Evolutionary conservation across 2,113 vertebrate genomes (phyloP), one percentile per base, ranked within the genome.

Genomic region (Nothoprocta pentlandii): DNA sequence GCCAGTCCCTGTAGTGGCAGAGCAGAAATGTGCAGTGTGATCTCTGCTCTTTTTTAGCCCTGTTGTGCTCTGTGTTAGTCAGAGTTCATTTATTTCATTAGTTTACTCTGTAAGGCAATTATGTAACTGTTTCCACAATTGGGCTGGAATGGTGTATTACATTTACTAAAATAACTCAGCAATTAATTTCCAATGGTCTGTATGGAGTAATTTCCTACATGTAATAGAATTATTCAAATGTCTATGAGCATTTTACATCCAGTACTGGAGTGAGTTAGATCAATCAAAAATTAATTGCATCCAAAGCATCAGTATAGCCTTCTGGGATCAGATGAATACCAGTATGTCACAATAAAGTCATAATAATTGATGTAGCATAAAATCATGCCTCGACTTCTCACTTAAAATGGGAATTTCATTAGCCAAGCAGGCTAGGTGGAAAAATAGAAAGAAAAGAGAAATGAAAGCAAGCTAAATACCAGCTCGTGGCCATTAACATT

Each of bases 231-330:
- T 96, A 97, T 97, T 97, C 85, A 93, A 85, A 96, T 66, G 90
- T 80, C 94, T 92, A 6, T 78, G 92, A 96, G 80, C 94, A 53
- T 93, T 96, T 95, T 93, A 94, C 90, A 53, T 90, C 93, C 90
- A 51, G 76, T 90, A 82, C 68, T 96, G 79, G 85, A 94, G 84
- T 95, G 94, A 94, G 92, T 95, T 95, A 92, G 94, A 96, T 97
- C 94, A 96, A 96, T 97, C 94, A 97, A 92, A 92, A 94, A 95
- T 92, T 96, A 96, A 97, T 96, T 97, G 96, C 88, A 91, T 97
- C 84, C 80, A 80, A 91, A 75, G 90, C 97, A 95, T 90, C 93
- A 75, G 74, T 63, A 61, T 74, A 87, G 95, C 88, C 94, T 95
- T 95, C 73, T 92, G 97, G 94, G 96, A 97, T 96, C 92, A 62